These are phyloP conservation scores for Onthophagus taurus DNA, from an alignment of 1,140 invertebrate species.

Conservation along the genomic window DNA sequence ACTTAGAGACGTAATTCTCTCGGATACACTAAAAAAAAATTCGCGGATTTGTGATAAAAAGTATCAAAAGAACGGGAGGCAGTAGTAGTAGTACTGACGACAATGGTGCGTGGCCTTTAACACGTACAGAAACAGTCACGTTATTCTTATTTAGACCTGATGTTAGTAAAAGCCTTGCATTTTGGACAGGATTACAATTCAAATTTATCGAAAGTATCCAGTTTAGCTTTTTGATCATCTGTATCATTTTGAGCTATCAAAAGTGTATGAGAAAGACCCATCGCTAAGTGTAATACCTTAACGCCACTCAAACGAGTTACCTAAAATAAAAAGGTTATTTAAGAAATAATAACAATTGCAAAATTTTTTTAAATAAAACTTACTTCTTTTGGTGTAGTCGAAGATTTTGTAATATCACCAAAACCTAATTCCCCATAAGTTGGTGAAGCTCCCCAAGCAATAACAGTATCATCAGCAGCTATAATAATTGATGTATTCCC, in stretches of 20 bases:
- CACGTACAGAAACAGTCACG: too few relatives aligned
- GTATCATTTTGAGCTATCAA: conserved; percentile 57
- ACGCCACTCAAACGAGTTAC: conserved; percentile 70
- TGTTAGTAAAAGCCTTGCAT: too few relatives aligned
- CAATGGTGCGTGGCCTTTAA: too few relatives aligned
- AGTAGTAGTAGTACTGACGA: too few relatives aligned
- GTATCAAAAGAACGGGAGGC: too few relatives aligned
- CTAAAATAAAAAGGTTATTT: conserved; percentile 19
- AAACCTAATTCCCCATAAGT: conserved; percentile 88
- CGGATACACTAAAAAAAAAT: too few relatives aligned
- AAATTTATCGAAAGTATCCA: conserved; percentile 47
- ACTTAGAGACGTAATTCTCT: too few relatives aligned
- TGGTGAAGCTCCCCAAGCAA: conserved; percentile 84
- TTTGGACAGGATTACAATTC: too few relatives aligned
- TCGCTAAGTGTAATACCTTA: conserved; percentile 68
- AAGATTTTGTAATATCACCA: conserved; percentile 80
- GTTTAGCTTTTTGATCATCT: conserved; percentile 53
- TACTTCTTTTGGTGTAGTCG: conserved; percentile 78
- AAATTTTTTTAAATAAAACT: conserved; percentile 9
- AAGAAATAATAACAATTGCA: neutral
- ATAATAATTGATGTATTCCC: conserved; percentile 75
- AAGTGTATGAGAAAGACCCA: conserved; percentile 77
- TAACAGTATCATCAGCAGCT: conserved; percentile 80
- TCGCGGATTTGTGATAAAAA: too few relatives aligned
- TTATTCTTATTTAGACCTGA: neutral